These are phyloP conservation scores for Pseudochirops cupreus DNA, from an alignment of 2,797 vertebrate species.

Conservation along the genomic window DNA sequence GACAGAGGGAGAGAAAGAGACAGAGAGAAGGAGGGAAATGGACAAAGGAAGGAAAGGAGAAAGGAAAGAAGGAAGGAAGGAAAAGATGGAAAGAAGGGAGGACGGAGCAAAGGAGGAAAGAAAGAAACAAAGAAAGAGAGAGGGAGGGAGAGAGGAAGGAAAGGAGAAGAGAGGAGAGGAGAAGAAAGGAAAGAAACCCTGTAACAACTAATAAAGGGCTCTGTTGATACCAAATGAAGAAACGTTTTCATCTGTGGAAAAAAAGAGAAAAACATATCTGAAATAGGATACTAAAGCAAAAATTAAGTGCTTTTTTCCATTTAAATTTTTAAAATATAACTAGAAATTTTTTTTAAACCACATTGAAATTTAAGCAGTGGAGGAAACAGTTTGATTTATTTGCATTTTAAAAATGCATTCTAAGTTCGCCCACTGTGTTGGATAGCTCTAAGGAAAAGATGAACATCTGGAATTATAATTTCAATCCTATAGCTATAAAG, in stretches of 20 bases:
- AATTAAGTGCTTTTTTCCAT: not conserved
- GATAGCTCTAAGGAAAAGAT: not conserved
- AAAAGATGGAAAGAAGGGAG: too few species aligned
- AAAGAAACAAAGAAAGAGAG: too few species aligned
- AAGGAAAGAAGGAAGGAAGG: too few species aligned
- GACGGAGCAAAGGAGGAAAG: too few species aligned
- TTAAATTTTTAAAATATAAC: not conserved
- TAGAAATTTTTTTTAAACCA: not conserved
- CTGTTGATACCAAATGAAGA: not conserved
- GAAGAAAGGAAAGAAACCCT: not conserved
- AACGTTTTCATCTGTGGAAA: not conserved
- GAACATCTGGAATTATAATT: not conserved
- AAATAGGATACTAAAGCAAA: not conserved
- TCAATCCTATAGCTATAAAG: not conserved
- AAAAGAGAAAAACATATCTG: not conserved
- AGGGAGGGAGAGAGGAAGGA: not conserved
- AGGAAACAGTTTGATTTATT: not conserved
- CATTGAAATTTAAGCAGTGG: not conserved
- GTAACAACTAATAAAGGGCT: not conserved
- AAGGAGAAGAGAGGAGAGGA: not conserved
- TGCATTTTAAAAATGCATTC: not conserved
- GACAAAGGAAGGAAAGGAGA: too few species aligned
- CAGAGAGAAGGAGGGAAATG: rapidly evolving
- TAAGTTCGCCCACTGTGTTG: not conserved
- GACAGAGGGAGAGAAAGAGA: too few species aligned